These are phyloP conservation scores for Parotocinclus haroldoi DNA, from an alignment of 2,797 vertebrate species.

Conservation along the genomic window DNA sequence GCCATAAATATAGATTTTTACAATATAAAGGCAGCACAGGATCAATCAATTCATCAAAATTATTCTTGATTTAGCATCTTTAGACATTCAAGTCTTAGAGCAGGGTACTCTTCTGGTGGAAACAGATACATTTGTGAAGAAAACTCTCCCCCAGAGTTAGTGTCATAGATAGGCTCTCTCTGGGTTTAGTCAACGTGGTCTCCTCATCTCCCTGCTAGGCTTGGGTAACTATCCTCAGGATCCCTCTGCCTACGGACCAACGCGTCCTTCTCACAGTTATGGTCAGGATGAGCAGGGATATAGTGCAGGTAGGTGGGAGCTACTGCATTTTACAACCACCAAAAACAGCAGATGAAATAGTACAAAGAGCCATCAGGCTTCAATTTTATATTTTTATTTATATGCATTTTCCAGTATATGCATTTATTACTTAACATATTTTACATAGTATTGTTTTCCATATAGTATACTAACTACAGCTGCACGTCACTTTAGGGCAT, in stretches of 20 bases:
- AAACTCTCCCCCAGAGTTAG: constrained; percentile 45
- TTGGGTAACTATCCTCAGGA: constrained; percentile 88
- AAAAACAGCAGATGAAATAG: constrained; percentile 62
- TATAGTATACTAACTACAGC: constrained; percentile 63
- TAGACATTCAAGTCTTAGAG: constrained; percentile 44
- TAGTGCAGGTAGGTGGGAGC: constrained; percentile 84
- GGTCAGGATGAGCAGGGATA: constrained; percentile 91
- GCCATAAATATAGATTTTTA: constrained; percentile 39
- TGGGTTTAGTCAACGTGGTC: constrained; percentile 86
- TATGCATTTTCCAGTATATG: constrained; percentile 45
- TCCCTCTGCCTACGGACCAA: constrained; percentile 85
- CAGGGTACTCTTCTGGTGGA: constrained; percentile 38
- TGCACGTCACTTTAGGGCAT: constrained; percentile 24
- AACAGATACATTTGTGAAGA: constrained; percentile 24
- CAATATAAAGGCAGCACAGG: constrained; percentile 37
- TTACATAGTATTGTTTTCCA: constrained; percentile 52
- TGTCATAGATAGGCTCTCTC: constrained; percentile 63
- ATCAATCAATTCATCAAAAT: constrained; percentile 41
- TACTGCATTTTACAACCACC: constrained; percentile 75
- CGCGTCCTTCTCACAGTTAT: constrained; percentile 87
- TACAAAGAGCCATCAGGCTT: constrained; percentile 51
- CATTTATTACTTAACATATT: constrained; percentile 65
- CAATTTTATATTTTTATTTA: constrained; percentile 41
- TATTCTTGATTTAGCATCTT: constrained; percentile 52
- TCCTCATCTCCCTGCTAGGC: constrained; percentile 84